Percentiles rank a stretch among this genome's conserved stretches.
phyloP scores from a whole-genome alignment of 2,888 invertebrate species.

The Dichetophora obliterata region DNA sequence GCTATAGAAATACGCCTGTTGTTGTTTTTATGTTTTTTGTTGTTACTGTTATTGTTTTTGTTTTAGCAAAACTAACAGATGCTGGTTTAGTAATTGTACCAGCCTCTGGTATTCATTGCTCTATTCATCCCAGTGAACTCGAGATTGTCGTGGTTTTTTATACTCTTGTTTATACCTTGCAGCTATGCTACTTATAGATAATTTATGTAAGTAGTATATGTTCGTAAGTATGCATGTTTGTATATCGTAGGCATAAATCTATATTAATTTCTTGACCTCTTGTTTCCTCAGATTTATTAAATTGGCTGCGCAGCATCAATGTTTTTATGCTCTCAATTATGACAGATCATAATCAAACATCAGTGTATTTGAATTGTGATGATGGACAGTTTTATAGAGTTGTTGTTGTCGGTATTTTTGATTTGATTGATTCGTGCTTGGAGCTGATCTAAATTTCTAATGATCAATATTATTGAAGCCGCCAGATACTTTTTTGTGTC shows the following conservation, averaged over 20 bases:
- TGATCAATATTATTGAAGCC: too few relatives aligned
- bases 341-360: not conserved
- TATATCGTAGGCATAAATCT: not conserved
- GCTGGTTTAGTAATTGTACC: constrained; percentile 12
- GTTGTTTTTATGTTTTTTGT: not conserved
- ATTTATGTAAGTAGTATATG: not conserved
- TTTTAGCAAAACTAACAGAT: not conserved
- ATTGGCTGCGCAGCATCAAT: not conserved
- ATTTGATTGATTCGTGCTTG: not conserved
- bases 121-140: not conserved
- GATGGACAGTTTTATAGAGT: not conserved
- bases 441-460: not conserved
- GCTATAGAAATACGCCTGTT: not conserved
- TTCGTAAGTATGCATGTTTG: not conserved
- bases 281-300: constrained; percentile 2
- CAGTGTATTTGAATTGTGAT: not conserved
- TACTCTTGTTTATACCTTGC: not conserved
- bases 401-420: not conserved
- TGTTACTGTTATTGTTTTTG: too few relatives aligned
- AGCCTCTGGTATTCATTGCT: not conserved
- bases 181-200: not conserved
- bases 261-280: constrained; percentile 5
- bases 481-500: too few relatives aligned
- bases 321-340: not conserved
- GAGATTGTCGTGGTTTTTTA: too few relatives aligned